Conservation (phyloP, 2,113 vertebrate species). For the Zosterops borbonicus region DNA sequence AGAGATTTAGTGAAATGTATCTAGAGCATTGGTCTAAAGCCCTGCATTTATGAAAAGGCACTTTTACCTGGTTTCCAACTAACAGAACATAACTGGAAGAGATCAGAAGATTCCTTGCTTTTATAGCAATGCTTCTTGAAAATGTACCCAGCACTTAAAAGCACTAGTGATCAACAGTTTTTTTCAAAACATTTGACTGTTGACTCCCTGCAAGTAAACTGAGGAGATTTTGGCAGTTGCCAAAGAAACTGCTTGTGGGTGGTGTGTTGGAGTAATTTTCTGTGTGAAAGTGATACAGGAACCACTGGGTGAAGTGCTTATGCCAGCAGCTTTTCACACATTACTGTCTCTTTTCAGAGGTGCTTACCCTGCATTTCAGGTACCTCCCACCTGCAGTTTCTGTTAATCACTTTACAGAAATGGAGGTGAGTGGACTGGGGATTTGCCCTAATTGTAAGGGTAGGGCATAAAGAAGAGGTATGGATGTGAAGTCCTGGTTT, state of each 20-base stretch:
- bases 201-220: not conserved
- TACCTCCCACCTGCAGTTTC: not conserved
- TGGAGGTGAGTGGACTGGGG: not conserved
- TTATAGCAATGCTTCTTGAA: not conserved
- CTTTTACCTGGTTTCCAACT: not conserved
- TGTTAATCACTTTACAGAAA: not conserved
- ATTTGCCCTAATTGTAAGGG: not conserved
- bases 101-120: not conserved
- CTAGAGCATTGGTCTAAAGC: not conserved
- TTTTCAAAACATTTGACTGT: not conserved
- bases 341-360: not conserved
- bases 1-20: not conserved
- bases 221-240: not conserved
- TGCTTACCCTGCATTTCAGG: not conserved
- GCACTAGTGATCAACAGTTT: not conserved
- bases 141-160: not conserved
- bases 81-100: not conserved
- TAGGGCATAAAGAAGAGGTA: not conserved
- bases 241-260: not conserved
- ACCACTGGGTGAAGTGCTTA: not conserved
- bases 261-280: not conserved
- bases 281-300: not conserved
- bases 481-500: not conserved
- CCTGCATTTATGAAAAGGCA: not conserved
- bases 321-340: not conserved